A percentile compares a stretch with the other conserved stretches of the same genome.
These are phyloP conservation scores for Herpailurus yagouaroundi DNA, from an alignment of 2,113 vertebrate genomes.

Conservation along the genomic window DNA sequence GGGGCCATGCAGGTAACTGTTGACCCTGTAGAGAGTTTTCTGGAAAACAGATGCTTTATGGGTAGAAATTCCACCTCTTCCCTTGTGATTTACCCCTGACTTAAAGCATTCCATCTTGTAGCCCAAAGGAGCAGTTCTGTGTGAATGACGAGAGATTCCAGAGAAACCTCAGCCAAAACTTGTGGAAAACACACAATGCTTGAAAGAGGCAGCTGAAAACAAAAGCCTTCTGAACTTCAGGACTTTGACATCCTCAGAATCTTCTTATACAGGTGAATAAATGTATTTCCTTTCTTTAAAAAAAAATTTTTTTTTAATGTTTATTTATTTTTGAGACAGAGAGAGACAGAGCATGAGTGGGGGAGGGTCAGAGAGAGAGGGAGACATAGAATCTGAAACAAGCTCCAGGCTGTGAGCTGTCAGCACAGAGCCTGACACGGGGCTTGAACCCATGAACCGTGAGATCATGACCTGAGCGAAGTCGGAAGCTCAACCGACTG, in stretches of 20 bases:
- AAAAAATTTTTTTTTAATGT: no score
- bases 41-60: neutral
- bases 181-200: neutral
- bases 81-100: neutral
- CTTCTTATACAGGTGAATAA: neutral
- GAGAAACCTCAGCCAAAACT: neutral
- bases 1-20: neutral
- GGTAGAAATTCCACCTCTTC: slow-evolving; percentile 28
- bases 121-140: slow-evolving; percentile 14
- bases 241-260: neutral
- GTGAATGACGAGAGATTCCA: neutral
- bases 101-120: neutral
- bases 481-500: no score
- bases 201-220: neutral
- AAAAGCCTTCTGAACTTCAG: neutral
- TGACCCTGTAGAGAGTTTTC: neutral
- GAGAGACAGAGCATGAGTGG: no score
- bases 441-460: no score
- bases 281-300: neutral
- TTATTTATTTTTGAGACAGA: no score
- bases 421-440: no score
- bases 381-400: no score
- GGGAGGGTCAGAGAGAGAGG: no score
- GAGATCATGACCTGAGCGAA: no score
- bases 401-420: no score